A percentile compares a stretch with the other conserved stretches of the same genome.
Conservation (phyloP, 1,140 invertebrate genomes). For the Chrysomallon squamiferum region DNA sequence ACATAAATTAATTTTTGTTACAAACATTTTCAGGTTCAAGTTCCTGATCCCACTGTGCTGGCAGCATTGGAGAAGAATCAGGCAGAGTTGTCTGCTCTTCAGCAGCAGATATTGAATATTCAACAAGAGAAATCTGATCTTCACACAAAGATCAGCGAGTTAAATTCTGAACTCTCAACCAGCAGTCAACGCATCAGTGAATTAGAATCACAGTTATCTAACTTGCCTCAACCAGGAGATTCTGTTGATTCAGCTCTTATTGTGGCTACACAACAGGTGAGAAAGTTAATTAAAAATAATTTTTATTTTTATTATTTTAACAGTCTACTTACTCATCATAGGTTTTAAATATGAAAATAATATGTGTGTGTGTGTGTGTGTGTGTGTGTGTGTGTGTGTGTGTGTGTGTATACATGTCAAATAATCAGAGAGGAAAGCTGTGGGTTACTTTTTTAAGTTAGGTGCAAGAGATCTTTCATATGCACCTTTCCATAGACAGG, state of each 20-base stretch:
- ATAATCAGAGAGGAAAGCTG: too few species aligned
- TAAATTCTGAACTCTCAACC: slow-evolving; percentile 34
- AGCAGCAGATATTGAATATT: slow-evolving; percentile 27
- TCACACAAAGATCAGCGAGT: slow-evolving; percentile 29
- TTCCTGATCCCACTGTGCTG: slow-evolving; percentile 48
- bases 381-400: too few species aligned
- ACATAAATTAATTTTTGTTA: not conserved
- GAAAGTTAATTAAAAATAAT: too few species aligned
- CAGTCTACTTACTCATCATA: too few species aligned
- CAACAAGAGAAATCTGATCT: slow-evolving; percentile 38
- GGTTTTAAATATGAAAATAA: too few species aligned
- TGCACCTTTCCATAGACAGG: too few species aligned
- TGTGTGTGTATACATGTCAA: too few species aligned
- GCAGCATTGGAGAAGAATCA: slow-evolving; percentile 37
- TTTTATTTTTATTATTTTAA: too few species aligned
- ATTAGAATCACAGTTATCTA: slow-evolving; percentile 15
- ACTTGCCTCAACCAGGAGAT: not conserved
- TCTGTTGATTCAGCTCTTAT: slow-evolving; percentile 14
- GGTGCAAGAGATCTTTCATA: too few species aligned
- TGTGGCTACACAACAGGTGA: not conserved
- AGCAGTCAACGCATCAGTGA: slow-evolving; percentile 30
- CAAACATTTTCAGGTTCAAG: slow-evolving; percentile 34
- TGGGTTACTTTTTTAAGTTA: too few species aligned
- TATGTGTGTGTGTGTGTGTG: too few species aligned
- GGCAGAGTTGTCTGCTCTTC: slow-evolving; percentile 29